These are phyloP conservation scores for Platysteira castanea DNA, from an alignment of 2,113 vertebrate genomes.

Conservation along the genomic window DNA sequence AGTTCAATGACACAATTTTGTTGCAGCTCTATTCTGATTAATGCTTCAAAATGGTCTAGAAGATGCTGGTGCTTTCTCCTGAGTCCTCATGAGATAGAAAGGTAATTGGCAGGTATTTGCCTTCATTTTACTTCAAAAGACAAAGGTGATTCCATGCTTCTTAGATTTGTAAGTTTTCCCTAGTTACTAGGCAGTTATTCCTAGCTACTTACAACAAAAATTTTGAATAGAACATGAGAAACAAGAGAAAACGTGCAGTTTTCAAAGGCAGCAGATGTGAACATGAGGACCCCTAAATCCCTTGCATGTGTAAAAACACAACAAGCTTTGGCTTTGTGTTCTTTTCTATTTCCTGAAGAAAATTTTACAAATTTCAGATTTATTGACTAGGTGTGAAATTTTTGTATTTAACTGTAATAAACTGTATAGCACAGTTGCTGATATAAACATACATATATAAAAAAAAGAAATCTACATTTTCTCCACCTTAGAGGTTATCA, in stretches of 20 bases:
- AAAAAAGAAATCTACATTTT: not conserved
- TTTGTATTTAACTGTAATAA: not conserved
- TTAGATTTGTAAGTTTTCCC: not conserved
- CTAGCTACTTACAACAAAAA: not conserved
- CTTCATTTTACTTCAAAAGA: not conserved
- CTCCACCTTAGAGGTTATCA: not conserved
- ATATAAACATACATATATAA: not conserved
- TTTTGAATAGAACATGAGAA: not conserved
- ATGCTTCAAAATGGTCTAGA: not conserved
- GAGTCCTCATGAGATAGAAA: rapidly evolving
- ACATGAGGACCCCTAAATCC: not conserved
- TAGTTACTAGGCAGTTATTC: not conserved
- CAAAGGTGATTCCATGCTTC: not conserved
- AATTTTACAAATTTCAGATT: not conserved
- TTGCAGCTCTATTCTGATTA: not conserved
- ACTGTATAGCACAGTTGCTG: not conserved
- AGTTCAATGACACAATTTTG: not conserved
- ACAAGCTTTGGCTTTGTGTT: not conserved
- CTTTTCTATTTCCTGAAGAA: not conserved
- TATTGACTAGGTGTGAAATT: not conserved
- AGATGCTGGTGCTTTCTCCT: not conserved
- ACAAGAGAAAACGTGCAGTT: not conserved
- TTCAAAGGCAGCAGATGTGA: not conserved
- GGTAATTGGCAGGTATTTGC: not conserved
- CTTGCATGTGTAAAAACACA: not conserved